Percentiles rank a stretch among this genome's conserved stretches.
Conservation (phyloP, 37 sponge, comb jelly and placozoan species). For the Theonella swinhoei region DNA sequence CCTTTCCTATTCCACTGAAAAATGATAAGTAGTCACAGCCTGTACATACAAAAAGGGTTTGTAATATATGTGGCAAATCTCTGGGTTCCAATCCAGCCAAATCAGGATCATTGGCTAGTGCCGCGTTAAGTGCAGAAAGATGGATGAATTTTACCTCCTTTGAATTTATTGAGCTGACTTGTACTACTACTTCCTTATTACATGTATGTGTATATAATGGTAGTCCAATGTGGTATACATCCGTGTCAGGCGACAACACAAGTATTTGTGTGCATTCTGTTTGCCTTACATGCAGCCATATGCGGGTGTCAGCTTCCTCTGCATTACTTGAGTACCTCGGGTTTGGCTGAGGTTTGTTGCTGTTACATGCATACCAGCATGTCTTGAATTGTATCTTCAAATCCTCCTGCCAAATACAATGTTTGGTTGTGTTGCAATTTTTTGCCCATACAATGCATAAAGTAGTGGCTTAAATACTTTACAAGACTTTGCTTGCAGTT, state of each 20-base stretch:
- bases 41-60: no score
- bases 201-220: background rate
- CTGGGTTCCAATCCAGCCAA: no score
- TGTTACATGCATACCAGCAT: slow-evolving; percentile 1
- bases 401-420: slow-evolving; percentile 6
- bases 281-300: slow-evolving; percentile 16
- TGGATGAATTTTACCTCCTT: no score
- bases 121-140: no score
- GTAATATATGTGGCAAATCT: no score
- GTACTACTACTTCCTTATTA: no score
- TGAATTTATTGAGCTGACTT: no score
- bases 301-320: slow-evolving; percentile 12
- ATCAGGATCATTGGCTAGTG: no score
- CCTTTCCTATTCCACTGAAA: no score
- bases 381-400: slow-evolving; percentile 1
- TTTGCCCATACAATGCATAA: background rate
- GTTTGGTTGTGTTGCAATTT: background rate
- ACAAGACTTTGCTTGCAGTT: background rate
- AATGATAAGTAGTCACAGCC: no score
- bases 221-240: no score
- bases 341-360: slow-evolving; percentile 7
- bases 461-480: background rate
- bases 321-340: slow-evolving; percentile 6
- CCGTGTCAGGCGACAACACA: slow-evolving; percentile 12
- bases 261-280: background rate